These are phyloP conservation scores for Intellagama lesueurii DNA, from an alignment of 2,797 vertebrate genomes.

Conservation along the genomic window DNA sequence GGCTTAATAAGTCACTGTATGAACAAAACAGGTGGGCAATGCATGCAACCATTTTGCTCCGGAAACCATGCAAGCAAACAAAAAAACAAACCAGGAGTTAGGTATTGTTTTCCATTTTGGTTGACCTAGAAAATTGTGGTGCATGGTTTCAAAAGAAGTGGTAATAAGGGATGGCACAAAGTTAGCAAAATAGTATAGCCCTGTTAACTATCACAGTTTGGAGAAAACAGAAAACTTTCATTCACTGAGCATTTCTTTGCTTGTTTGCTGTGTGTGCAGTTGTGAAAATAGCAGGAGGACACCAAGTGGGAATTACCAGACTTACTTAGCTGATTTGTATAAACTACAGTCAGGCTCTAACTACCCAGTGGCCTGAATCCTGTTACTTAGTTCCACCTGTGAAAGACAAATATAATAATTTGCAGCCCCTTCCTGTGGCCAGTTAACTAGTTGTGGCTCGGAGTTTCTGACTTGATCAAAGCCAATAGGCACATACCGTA, in stretches of 20 bases:
- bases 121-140: not conserved
- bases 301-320: too few species aligned
- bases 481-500: too few species aligned
- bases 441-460: too few species aligned
- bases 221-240: not conserved
- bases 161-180: not conserved
- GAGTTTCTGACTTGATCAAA: too few species aligned
- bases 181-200: not conserved
- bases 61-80: not conserved
- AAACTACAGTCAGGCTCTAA: too few species aligned
- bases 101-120: not conserved
- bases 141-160: not conserved
- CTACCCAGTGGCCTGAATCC: too few species aligned
- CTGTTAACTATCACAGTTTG: not conserved
- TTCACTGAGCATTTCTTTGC: not conserved
- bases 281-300: too few species aligned
- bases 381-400: too few species aligned
- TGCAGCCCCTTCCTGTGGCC: too few species aligned
- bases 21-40: not conserved
- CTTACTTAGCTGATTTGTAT: too few species aligned
- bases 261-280: not conserved
- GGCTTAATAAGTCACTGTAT: not conserved
- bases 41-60: not conserved
- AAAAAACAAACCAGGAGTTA: not conserved
- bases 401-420: too few species aligned